Conservation (phyloP, 2,797 vertebrate genomes). For the Leptodactylus fallax region DNA sequence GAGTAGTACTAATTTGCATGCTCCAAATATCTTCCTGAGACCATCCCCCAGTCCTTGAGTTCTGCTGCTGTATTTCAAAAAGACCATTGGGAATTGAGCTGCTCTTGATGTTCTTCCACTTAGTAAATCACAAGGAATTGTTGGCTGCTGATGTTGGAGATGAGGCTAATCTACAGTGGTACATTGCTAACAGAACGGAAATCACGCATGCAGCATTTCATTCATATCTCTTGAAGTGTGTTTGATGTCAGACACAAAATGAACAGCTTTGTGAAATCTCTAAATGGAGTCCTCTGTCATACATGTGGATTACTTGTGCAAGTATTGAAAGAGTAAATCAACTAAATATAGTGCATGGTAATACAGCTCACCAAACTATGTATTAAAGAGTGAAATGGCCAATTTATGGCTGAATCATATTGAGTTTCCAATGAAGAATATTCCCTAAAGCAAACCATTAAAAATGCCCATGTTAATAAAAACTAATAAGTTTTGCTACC, state of each 20-base stretch:
- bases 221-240: neutral
- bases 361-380: neutral
- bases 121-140: constrained; percentile 46
- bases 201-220: neutral
- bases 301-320: neutral
- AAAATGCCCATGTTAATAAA: neutral
- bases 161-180: constrained; percentile 28
- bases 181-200: constrained; percentile 14
- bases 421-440: neutral
- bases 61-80: constrained; percentile 41
- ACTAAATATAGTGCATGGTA: neutral
- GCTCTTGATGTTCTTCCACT: constrained; percentile 43
- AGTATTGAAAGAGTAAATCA: neutral
- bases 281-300: neutral
- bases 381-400: neutral
- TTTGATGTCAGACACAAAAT: constrained; percentile 15
- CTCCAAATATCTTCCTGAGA: constrained; percentile 42
- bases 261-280: constrained; percentile 5
- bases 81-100: constrained; percentile 40
- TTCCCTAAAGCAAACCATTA: neutral
- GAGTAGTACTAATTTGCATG: constrained; percentile 34
- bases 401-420: neutral
- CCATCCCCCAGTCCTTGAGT: constrained; percentile 46
- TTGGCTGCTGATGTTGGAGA: constrained; percentile 40
- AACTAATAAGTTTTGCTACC: neutral